phyloP scores from a whole-genome alignment of 2,888 invertebrate species.

The Lamellibrachia columna region DNA sequence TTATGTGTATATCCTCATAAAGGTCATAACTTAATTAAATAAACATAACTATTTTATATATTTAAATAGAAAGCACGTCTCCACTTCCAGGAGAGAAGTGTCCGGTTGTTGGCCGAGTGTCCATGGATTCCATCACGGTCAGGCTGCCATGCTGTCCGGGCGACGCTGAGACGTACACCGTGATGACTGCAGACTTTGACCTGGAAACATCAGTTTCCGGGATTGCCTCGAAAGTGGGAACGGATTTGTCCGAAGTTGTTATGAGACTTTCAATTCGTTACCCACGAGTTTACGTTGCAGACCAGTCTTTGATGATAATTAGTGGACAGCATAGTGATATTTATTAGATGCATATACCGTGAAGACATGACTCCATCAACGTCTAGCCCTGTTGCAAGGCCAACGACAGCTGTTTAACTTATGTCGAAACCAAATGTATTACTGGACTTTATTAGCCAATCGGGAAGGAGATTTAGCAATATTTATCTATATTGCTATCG shows the following conservation, averaged over 20 bases:
- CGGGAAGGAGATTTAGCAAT: no score
- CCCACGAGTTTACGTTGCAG: conserved; percentile 31
- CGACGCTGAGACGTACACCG: conserved; percentile 32
- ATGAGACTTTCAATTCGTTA: conserved; percentile 26
- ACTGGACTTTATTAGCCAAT: no score
- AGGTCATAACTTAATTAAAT: no score
- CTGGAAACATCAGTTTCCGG: conserved; percentile 34
- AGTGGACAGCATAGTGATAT: background rate
- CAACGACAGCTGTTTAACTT: no score
- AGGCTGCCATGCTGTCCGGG: conserved; percentile 28
- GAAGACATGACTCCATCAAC: no score
- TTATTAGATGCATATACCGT: background rate
- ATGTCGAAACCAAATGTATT: no score
- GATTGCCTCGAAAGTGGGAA: conserved; percentile 33
- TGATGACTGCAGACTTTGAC: conserved; percentile 38
- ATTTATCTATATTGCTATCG: no score
- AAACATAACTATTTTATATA: background rate
- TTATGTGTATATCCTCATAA: no score
- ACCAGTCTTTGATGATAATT: background rate
- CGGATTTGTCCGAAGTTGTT: conserved; percentile 31
- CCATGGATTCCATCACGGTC: conserved; percentile 40
- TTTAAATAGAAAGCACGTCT: background rate
- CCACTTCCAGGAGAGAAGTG: conserved; percentile 34
- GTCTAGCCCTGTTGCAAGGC: no score
- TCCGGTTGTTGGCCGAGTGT: conserved; percentile 35